Conservation (phyloP, 2,113 vertebrate genomes). For the Neoarius graeffei region DNA sequence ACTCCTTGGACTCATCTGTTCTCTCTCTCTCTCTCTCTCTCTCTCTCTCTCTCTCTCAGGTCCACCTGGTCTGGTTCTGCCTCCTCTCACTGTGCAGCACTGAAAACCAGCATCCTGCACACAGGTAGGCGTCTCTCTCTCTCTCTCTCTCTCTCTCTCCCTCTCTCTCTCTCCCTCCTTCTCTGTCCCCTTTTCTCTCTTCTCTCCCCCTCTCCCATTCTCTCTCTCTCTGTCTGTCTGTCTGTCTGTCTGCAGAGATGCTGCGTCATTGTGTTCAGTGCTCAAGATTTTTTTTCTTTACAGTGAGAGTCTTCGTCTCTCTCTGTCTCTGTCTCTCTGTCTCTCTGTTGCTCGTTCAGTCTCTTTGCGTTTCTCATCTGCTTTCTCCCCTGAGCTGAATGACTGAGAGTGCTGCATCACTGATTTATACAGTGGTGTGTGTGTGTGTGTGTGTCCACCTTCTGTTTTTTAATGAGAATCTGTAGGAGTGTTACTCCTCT, state of each 20-base stretch:
- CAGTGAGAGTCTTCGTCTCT: conserved; percentile 17
- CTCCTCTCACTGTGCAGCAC: conserved; percentile 11
- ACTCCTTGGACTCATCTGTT: conserved; percentile 32
- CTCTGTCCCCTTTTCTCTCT: neutral
- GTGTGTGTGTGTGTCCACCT: conserved; percentile 6
- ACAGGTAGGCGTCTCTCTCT: neutral
- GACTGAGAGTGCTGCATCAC: neutral
- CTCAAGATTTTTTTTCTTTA: neutral
- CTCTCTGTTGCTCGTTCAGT: conserved; percentile 31
- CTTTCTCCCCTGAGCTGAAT: neutral
- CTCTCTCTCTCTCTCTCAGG: conserved; percentile 20
- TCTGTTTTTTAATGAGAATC: conserved; percentile 19
- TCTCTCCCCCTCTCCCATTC: neutral
- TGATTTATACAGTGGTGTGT: conserved; percentile 23
- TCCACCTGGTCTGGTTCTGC: conserved; percentile 16
- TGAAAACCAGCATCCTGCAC: conserved; percentile 2
- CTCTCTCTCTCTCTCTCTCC: conserved; percentile 15
- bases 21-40: conserved; percentile 33
- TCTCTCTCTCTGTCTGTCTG: conserved; percentile 36
- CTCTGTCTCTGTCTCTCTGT: no score
- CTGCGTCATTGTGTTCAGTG: conserved; percentile 8
- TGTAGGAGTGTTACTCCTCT: conserved; percentile 23
- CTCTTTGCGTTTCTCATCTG: neutral
- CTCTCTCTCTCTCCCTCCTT: neutral
- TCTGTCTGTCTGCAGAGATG: conserved; percentile 1